Evolutionary conservation across 1,140 invertebrate genomes (phyloP).

Genomic region (Philopotamus ludificatus): DNA sequence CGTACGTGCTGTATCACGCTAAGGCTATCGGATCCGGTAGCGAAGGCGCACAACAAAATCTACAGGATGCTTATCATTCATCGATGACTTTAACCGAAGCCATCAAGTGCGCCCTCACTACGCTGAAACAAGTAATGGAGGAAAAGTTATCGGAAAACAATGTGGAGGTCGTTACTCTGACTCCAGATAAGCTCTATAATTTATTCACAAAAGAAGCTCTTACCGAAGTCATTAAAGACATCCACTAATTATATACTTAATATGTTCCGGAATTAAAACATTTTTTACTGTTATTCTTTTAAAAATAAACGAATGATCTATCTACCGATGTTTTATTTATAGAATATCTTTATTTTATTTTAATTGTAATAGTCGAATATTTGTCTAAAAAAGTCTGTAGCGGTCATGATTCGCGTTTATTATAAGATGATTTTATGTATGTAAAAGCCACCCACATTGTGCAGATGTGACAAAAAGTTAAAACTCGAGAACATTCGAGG

Average conservation of each 20-base stretch:
- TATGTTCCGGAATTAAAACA: too few species aligned
- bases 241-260: constrained; percentile 55
- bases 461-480: too few species aligned
- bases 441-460: too few species aligned
- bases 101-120: constrained; percentile 86
- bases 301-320: too few species aligned
- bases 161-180: constrained; percentile 96
- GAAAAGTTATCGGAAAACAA: constrained; percentile 97
- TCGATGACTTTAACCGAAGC: constrained; percentile 97
- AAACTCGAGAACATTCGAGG: too few species aligned
- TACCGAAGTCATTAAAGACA: constrained; percentile 83
- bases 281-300: too few species aligned
- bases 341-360: too few species aligned
- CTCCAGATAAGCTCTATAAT: constrained; percentile 76
- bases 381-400: too few species aligned
- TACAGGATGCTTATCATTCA: constrained; percentile 72
- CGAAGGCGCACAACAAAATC: constrained; percentile 97
- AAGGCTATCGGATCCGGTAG: constrained; percentile 99
- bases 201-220: constrained; percentile 91
- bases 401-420: too few species aligned
- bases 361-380: too few species aligned
- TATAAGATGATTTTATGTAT: too few species aligned
- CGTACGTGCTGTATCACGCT: constrained; percentile 96
- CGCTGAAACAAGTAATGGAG: constrained; percentile 99
- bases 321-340: too few species aligned